Evolutionary conservation across 2,888 invertebrate genomes (phyloP), one percentile per base, ranked within the genome.

Genomic region (Volucella bombylans): DNA sequence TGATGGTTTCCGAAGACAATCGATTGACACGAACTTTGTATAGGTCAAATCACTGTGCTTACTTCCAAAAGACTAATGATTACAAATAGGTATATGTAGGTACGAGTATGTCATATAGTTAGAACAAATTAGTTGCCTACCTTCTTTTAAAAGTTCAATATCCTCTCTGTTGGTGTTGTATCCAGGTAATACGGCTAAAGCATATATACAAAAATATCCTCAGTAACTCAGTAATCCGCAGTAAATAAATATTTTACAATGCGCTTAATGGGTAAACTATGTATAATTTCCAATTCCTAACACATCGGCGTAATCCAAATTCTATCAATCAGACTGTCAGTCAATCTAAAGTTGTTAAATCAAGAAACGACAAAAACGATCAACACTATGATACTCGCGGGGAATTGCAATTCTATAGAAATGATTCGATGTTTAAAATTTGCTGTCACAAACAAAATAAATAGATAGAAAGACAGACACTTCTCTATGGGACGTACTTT

Each of bases 111-210:
- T 3, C 18, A 23, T 3, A 23, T 23, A 23, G 1, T 1, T 18
- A 18, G 18, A 23, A 23, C 18, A 52, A 12, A 14, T 18, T 14
- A 45, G 31, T 54, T 11, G 45, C 68, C 41, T 81, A 76, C 81
- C 77, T 71, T 57, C 77, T 71, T 57, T 67, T 67, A 1, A 11
- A 10, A 59, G 77, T 54, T 82, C 65, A 77, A 65, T 82, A 82
- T 82, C 77, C 81, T 54, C 59, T 52, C 18, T 12, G 12, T 49
- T 12, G 9, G 15, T 49, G 8, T 38, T 39, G 12, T 41, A 1
- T 31, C 31, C 31, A 6, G 6, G 31, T 31, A 31, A 31, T 31
- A 31, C 6, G 49, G 49, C 49, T 52, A 18, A 54, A 10, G n/a
- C n/a, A n/a, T 43, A 18, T 76, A 69, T 69, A 68, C 81, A 69